Conservation (phyloP, 2,888 invertebrate genomes). For the Idaea dimidiata region DNA sequence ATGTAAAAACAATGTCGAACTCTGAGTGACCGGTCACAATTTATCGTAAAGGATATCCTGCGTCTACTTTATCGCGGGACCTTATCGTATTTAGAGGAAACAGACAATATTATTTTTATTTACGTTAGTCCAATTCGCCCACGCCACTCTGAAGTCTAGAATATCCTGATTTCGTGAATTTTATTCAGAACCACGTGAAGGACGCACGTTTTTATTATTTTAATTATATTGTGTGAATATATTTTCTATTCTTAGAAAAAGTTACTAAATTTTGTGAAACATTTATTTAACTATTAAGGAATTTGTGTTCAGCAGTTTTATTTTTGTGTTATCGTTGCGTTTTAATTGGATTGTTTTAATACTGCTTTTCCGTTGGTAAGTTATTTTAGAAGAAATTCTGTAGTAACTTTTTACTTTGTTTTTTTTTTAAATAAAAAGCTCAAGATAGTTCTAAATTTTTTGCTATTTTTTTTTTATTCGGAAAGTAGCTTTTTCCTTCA, state of each 20-base stretch:
- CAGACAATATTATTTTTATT: constrained; percentile 68
- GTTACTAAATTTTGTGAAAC: not conserved
- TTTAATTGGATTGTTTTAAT: not conserved
- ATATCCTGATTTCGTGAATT: constrained; percentile 54
- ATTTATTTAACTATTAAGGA: not conserved
- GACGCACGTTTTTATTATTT: constrained; percentile 42
- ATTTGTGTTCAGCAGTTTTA: not conserved
- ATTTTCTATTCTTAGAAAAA: not conserved
- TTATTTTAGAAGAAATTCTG: too few species aligned
- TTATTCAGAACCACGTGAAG: constrained; percentile 35
- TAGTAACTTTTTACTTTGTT: too few species aligned
- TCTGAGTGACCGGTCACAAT: constrained; percentile 53
- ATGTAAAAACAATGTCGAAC: constrained; percentile 21
- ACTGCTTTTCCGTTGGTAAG: not conserved
- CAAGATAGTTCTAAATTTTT: too few species aligned
- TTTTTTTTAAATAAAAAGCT: too few species aligned
- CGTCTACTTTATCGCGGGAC: constrained; percentile 39
- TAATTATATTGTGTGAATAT: not conserved
- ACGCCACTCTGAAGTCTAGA: constrained; percentile 53
- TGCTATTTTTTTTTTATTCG: too few species aligned
- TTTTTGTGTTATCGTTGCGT: not conserved
- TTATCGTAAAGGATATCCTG: constrained; percentile 75
- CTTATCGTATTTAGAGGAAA: constrained; percentile 69
- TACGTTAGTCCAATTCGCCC: constrained; percentile 56
- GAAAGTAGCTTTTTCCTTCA: too few species aligned